Evolutionary conservation across 1,140 invertebrate genomes (phyloP).

Genomic region (Atta colombica): DNA sequence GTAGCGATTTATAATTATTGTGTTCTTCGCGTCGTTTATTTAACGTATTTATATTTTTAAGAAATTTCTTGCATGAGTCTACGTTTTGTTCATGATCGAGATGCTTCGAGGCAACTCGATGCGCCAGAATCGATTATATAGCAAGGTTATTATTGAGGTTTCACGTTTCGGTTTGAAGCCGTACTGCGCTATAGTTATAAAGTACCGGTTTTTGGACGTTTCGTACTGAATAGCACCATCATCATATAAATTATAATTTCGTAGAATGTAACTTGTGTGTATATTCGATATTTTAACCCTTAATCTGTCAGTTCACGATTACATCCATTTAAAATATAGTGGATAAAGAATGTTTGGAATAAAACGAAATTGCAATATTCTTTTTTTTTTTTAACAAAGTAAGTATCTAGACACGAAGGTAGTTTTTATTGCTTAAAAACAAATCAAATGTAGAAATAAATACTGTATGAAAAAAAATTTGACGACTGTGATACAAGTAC

Average conservation of each 20-base stretch:
- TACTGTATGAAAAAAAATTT: not conserved
- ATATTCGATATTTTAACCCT: not conserved
- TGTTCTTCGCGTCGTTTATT: not conserved
- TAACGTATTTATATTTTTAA: not conserved
- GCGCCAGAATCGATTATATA: constrained; percentile 39
- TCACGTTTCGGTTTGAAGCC: constrained; percentile 20
- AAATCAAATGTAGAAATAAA: not conserved
- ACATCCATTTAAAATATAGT: not conserved
- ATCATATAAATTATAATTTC: constrained; percentile 27
- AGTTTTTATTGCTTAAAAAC: not conserved
- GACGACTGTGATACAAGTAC: not conserved
- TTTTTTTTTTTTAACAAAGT: not conserved
- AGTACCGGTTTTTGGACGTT: constrained; percentile 36
- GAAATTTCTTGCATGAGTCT: not conserved
- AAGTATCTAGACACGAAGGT: not conserved
- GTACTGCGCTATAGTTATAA: constrained; percentile 7
- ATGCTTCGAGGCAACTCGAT: constrained; percentile 23
- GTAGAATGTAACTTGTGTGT: not conserved
- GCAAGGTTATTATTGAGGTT: constrained; percentile 44
- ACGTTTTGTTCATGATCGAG: not conserved
- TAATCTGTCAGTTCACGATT: not conserved
- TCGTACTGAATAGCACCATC: constrained; percentile 6
- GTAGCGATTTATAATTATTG: not conserved
- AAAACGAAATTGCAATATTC: not conserved
- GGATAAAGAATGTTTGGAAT: not conserved